A percentile compares a stretch with the other conserved stretches of the same genome.
These are phyloP conservation scores for Xenotilapia longispinis DNA, from an alignment of 2,113 vertebrate species.

Conservation along the genomic window DNA sequence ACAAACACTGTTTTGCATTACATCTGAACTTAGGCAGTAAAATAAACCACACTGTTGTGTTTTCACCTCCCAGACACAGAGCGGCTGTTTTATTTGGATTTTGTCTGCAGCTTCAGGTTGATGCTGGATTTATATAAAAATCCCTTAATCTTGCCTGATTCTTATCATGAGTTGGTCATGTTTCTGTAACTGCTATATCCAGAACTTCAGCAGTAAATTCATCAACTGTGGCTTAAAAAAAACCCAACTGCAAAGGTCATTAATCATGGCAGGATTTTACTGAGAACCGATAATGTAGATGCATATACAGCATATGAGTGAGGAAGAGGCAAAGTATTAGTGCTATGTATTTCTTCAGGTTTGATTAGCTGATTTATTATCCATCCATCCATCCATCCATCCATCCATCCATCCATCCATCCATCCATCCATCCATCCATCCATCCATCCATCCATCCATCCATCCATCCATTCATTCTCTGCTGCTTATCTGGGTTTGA, in stretches of 20 bases:
- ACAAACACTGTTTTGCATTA: constrained; percentile 3
- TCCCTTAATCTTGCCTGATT: constrained; percentile 55
- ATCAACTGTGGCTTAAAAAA: neutral
- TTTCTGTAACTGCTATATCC: constrained; percentile 18
- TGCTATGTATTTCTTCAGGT: neutral
- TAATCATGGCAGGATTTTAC: neutral
- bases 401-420: too few relatives aligned
- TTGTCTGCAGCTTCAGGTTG: constrained; percentile 30
- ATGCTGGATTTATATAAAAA: constrained; percentile 54
- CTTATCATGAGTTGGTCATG: constrained; percentile 46
- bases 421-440: neutral
- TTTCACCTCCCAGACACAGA: neutral
- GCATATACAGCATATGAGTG: neutral
- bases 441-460: too few relatives aligned
- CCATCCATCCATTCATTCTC: neutral
- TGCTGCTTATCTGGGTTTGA: neutral
- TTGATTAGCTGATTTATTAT: neutral
- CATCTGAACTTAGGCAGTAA: constrained; percentile 18
- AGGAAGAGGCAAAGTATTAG: accelerated
- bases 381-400: neutral
- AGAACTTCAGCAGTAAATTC: neutral
- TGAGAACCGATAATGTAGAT: neutral
- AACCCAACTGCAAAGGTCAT: neutral
- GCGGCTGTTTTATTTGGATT: constrained; percentile 35
- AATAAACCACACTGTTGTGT: constrained; percentile 17